Conservation (phyloP, 2,113 vertebrate species). For the human region DNA sequence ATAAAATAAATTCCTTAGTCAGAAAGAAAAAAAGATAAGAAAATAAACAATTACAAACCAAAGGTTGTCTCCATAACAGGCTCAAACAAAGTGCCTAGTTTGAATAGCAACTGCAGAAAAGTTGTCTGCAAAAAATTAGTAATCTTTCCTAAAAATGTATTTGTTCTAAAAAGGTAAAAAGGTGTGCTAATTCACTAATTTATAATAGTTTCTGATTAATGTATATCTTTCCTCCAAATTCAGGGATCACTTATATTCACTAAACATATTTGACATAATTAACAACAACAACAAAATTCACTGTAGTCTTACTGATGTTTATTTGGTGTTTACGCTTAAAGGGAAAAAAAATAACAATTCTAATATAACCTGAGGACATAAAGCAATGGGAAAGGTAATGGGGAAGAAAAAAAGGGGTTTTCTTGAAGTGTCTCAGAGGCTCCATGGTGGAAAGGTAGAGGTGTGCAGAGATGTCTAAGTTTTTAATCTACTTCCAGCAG, state of each 20-base stretch:
- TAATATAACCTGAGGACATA: not conserved
- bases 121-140: not conserved
- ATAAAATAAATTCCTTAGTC: not conserved
- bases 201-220: not conserved
- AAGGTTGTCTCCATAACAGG: not conserved
- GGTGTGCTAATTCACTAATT: not conserved
- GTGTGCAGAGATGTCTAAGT: not conserved
- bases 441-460: rapidly evolving
- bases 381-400: not conserved
- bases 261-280: not conserved
- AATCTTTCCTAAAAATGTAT: not conserved
- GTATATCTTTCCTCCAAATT: not conserved
- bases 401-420: not conserved
- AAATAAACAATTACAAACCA: not conserved
- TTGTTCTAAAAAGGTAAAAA: conserved; percentile 9
- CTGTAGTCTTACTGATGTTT: not conserved
- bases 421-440: rapidly evolving
- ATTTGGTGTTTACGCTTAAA: not conserved
- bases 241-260: not conserved
- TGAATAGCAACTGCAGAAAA: not conserved
- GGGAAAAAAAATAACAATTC: not conserved
- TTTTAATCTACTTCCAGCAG: not conserved
- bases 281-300: not conserved
- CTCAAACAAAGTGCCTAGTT: not conserved
- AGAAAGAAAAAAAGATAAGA: not conserved